A percentile compares a stretch with the other conserved stretches of the same genome.
phyloP scores from a whole-genome alignment of 2,113 vertebrate genomes.

The Danionella cerebrum region DNA sequence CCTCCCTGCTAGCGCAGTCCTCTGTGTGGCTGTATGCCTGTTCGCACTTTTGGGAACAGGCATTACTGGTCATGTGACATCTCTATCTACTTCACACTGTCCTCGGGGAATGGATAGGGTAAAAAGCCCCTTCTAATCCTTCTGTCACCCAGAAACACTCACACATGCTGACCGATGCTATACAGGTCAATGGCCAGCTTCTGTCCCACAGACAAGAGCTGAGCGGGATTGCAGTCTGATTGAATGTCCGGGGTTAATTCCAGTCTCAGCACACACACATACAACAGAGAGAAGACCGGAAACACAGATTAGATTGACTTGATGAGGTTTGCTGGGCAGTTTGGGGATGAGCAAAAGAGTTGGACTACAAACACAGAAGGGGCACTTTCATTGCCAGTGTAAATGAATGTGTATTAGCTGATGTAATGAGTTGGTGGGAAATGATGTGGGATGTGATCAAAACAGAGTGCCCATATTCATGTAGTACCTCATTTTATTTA shows the following conservation, averaged over 20 bases:
- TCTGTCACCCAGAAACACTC: constrained; percentile 29
- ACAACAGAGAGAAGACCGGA: background rate
- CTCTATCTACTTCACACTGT: constrained; percentile 32
- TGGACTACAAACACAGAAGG: background rate
- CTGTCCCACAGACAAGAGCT: constrained; percentile 15
- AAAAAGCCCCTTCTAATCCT: constrained; percentile 36
- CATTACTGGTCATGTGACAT: constrained; percentile 17
- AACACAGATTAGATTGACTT: background rate
- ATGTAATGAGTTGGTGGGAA: background rate
- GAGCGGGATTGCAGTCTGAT: constrained; percentile 33
- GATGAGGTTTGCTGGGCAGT: background rate
- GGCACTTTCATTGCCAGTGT: background rate
- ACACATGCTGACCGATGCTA: constrained; percentile 22
- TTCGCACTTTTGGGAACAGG: constrained; percentile 8
- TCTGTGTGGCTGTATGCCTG: background rate
- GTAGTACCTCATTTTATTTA: background rate
- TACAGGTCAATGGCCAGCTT: constrained; percentile 49
- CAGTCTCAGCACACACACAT: background rate
- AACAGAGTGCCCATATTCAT: background rate
- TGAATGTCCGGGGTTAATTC: constrained; percentile 30
- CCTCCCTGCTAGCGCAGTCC: no score
- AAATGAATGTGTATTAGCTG: background rate
- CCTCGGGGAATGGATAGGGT: constrained; percentile 19
- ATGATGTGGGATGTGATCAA: background rate
- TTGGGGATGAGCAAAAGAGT: background rate